phyloP scores from a whole-genome alignment of 2,888 invertebrate genomes.

The Drosophila mimetica region DNA sequence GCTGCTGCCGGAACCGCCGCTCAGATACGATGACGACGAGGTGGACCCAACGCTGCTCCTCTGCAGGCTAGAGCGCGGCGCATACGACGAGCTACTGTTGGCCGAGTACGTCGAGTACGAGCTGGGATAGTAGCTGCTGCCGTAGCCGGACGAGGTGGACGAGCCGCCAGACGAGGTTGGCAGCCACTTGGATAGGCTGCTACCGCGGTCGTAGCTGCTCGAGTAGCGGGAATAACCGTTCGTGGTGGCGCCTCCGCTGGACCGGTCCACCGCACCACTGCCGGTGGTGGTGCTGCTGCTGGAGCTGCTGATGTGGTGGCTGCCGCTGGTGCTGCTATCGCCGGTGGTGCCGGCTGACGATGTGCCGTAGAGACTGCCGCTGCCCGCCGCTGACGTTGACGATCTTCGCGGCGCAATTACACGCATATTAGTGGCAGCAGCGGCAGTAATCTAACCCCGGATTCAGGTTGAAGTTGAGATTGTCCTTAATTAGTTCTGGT shows the following conservation, averaged over 20 bases:
- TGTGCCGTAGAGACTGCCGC: conserved; percentile 84
- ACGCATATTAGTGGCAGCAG: conserved; percentile 83
- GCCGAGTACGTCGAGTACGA: conserved; percentile 55
- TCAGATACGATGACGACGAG: conserved; percentile 68
- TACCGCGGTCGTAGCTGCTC: conserved; percentile 76
- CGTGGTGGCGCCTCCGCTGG: conserved; percentile 50
- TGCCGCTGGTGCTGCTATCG: conserved; percentile 52
- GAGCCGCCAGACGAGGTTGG: conserved; percentile 60
- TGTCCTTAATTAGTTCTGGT: conserved; percentile 15
- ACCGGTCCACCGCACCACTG: conserved; percentile 32
- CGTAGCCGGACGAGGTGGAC: conserved; percentile 37
- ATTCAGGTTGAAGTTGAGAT: conserved; percentile 29
- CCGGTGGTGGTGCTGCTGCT: conserved; percentile 75
- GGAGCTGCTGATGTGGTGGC: conserved; percentile 25
- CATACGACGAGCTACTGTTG: conserved; percentile 67
- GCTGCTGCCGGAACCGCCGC: conserved; percentile 69
- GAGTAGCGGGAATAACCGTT: conserved; percentile 78
- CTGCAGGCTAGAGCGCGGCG: conserved; percentile 75
- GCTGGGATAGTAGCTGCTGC: conserved; percentile 66
- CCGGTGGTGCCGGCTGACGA: conserved; percentile 75
- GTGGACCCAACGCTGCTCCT: conserved; percentile 64
- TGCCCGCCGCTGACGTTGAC: conserved; percentile 83
- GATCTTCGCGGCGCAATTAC: conserved; percentile 85
- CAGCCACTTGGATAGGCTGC: conserved; percentile 75
- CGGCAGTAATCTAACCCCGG: conserved; percentile 60